Evolutionary conservation across 53 echinoderm and acorn worm genomes (phyloP).

Genomic region (Paelopatides confundens): DNA sequence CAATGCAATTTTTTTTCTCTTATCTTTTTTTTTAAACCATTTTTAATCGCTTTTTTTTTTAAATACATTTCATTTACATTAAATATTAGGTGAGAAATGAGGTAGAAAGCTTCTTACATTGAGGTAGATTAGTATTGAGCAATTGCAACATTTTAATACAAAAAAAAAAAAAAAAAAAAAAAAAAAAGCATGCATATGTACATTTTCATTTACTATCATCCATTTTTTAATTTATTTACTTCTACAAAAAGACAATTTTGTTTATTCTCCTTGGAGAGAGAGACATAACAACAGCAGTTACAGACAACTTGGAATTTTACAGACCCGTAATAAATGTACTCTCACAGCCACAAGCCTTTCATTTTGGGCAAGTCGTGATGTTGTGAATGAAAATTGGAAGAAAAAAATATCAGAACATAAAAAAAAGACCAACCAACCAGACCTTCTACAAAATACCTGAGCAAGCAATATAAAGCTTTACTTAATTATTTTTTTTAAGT

Average conservation of each 20-base stretch:
- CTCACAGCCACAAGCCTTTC: background rate
- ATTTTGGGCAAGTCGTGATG: background rate
- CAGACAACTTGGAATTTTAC: conserved; percentile 35
- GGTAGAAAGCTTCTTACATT: conserved; percentile 46
- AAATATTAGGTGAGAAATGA: conserved; percentile 43
- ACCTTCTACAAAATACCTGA: conserved; percentile 29
- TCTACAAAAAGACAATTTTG: conserved; percentile 27
- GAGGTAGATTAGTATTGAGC: conserved; percentile 48
- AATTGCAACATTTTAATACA: background rate
- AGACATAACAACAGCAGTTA: conserved; percentile 16
- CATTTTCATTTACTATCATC: background rate
- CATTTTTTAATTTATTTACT: background rate
- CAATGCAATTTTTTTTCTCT: conserved; percentile 20
- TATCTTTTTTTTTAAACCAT: background rate
- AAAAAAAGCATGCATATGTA: background rate
- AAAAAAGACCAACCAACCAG: background rate
- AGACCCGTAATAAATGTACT: conserved; percentile 35
- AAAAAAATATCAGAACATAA: background rate
- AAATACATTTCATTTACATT: conserved; percentile 46
- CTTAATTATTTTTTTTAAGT: background rate
- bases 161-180: background rate
- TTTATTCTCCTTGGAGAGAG: conserved; percentile 13
- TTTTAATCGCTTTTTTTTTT: conserved; percentile 30
- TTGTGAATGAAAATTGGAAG: background rate
- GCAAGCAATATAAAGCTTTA: conserved; percentile 32